Percentiles rank a stretch among this genome's conserved stretches.
Evolutionary conservation across 2,113 vertebrate species (phyloP).

Genomic region (Notothenia coriiceps): DNA sequence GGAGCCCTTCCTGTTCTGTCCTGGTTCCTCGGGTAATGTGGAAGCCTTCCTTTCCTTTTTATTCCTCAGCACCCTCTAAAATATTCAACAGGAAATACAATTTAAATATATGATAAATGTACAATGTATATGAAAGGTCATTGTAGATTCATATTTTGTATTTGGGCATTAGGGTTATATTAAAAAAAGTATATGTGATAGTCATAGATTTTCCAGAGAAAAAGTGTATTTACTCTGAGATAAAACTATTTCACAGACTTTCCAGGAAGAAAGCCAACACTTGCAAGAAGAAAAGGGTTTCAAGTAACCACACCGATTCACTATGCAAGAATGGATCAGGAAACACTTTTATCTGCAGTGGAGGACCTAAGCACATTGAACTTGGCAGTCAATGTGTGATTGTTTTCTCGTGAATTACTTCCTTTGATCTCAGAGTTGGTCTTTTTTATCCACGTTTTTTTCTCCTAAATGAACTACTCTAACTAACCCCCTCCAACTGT

Average conservation of each 20-base stretch:
- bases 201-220: too few species aligned
- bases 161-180: too few species aligned
- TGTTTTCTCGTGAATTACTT: neutral
- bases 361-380: neutral
- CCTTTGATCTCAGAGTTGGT: neutral
- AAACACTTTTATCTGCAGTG: neutral
- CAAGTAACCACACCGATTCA: too few species aligned
- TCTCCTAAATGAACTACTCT: neutral
- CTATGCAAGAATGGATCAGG: too few species aligned
- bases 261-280: too few species aligned
- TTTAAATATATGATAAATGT: neutral
- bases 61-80: slow-evolving; percentile 77
- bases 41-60: slow-evolving; percentile 58
- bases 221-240: too few species aligned
- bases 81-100: neutral
- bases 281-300: too few species aligned
- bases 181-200: too few species aligned
- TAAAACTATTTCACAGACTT: too few species aligned
- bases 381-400: neutral
- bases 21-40: slow-evolving; percentile 46
- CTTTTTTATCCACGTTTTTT: neutral
- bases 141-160: too few species aligned
- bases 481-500: neutral
- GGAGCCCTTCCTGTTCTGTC: slow-evolving; percentile 67
- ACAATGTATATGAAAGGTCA: too few species aligned